Base-by-base conservation (phyloP, 2,888 invertebrate species). In the Drosophila melanocephala region DNA sequence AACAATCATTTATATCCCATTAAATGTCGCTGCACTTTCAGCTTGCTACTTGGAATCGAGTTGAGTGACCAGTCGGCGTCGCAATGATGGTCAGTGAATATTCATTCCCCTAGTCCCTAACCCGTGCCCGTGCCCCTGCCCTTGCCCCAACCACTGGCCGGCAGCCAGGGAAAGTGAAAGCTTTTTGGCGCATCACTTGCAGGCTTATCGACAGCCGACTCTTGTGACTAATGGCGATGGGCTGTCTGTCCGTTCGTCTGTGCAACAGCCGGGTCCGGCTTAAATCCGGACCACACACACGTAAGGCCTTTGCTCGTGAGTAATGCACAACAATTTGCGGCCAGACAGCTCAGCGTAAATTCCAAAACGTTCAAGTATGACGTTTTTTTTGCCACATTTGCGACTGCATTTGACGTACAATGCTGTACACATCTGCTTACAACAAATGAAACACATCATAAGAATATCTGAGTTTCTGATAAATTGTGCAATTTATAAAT, bases 141-240 rank as follows among this genome's bases (percentile, higher is more conserved):
- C 37, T 3, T 57, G 50, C 44, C 12, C 22, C 22, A 26, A 51
- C 30, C 39, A 30, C 37, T 60, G 58, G 58, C 42, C 44, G 22
- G 50, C 35, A 44, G 59, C 55, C 81, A 52, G 75, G 33, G 75
- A 79, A 77, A 81, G 79, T 81, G 69, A 81, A 81, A 81, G 81
- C 72, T 56, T 61, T 58, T 47, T 60, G 62, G 52, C 57, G 22
- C 77, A 75, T 75, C 66, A 70, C 51, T 71, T 37, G 26, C 16
- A 6, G 33, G 39, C 69, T 67, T 77, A 81, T 68, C 71, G 39
- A 47, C 55, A 51, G 39, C 7, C 47, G 30, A 37, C 50, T 32
- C 28, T 60, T 72, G 56, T 72, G 77, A 76, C 77, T 81, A 81
- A 80, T 76, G 77, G 32, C 22, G 30, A 42, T 35, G 28, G n/a